phyloP scores from a whole-genome alignment of 2,113 vertebrate species.

The Protobothrops mucrosquamatus region DNA sequence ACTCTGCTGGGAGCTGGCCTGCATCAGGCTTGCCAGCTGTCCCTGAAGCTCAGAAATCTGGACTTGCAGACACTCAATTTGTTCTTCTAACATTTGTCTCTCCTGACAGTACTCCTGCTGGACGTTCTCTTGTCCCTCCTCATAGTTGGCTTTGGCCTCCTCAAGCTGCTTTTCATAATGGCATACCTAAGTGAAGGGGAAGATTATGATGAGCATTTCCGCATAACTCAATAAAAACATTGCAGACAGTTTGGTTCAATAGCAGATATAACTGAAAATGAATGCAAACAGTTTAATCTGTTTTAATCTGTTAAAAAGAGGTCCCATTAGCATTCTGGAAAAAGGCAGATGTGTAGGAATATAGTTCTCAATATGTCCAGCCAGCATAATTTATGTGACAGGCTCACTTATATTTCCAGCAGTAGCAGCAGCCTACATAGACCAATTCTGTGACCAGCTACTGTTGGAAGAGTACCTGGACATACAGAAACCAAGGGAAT shows the following conservation, averaged over 20 bases:
- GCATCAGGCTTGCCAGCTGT: conserved; percentile 61
- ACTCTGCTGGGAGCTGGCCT: conserved; percentile 44
- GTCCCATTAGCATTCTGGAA: not conserved
- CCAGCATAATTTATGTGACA: not conserved
- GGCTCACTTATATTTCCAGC: not conserved
- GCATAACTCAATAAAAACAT: no score
- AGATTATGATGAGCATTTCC: not conserved
- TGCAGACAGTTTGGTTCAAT: not conserved
- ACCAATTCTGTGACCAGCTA: not conserved
- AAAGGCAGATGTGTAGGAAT: not conserved
- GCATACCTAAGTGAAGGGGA: conserved; percentile 52
- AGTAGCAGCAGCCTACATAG: not conserved
- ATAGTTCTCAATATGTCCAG: not conserved
- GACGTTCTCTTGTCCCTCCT: conserved; percentile 71
- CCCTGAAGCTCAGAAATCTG: conserved; percentile 71
- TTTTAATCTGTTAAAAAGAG: not conserved
- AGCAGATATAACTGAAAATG: not conserved
- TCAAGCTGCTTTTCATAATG: conserved; percentile 70
- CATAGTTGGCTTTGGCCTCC: conserved; percentile 67
- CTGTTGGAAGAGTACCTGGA: not conserved
- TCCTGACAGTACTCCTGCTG: conserved; percentile 70
- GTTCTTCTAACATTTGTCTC: conserved; percentile 64
- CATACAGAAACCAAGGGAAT: not conserved
- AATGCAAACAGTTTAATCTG: not conserved
- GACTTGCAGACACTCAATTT: conserved; percentile 67